These are phyloP conservation scores for Mycalesis mineus DNA, from an alignment of 2,888 invertebrate species.

Conservation along the genomic window DNA sequence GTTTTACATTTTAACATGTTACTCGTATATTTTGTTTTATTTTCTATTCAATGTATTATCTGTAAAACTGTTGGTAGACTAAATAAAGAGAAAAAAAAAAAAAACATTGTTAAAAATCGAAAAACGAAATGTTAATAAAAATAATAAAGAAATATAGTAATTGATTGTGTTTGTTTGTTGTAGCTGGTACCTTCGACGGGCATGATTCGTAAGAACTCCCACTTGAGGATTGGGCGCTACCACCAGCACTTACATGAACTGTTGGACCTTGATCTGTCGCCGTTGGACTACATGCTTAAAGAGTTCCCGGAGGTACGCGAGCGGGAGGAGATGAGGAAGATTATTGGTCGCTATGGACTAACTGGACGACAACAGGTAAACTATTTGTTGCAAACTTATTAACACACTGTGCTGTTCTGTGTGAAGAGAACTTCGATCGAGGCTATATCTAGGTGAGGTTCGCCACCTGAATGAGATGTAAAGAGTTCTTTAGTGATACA, in stretches of 20 bases:
- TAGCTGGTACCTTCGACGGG: constrained; percentile 95
- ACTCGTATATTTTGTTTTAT: no score
- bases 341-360: constrained; percentile 98
- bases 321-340: constrained; percentile 98
- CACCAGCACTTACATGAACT: constrained; percentile 99
- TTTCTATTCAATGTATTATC: no score
- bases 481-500: no score
- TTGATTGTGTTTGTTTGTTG: neutral
- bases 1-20: no score
- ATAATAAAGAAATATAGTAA: neutral
- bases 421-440: no score
- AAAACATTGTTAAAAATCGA: no score
- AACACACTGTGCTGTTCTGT: no score
- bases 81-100: no score
- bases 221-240: constrained; percentile 97
- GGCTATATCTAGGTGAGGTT: no score
- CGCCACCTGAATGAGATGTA: no score
- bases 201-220: constrained; percentile 98
- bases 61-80: no score
- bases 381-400: neutral
- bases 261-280: constrained; percentile 94
- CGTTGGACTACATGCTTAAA: constrained; percentile 99
- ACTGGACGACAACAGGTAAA: constrained; percentile 95
- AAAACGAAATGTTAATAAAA: no score
- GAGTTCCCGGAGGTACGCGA: constrained; percentile 98